Evolutionary conservation across 2,797 vertebrate genomes (phyloP), one percentile per base, ranked within the genome.

Genomic region (Botia almorhae): DNA sequence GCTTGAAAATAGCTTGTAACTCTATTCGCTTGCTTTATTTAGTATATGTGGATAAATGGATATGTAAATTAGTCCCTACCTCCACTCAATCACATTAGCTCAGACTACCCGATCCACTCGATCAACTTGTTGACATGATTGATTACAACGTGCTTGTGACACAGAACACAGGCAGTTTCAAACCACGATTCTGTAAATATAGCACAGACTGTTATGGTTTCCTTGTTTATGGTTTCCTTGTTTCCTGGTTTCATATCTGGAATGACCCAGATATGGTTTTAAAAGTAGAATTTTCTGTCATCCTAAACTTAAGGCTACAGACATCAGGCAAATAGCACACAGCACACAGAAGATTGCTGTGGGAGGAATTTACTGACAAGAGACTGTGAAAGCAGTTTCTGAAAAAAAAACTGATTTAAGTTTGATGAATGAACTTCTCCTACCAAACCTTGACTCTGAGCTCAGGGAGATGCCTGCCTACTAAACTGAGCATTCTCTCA

Each of bases 381-480:
- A 46, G 10, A 46, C 6, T 61, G 39, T 14, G 65, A 46, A 67
- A 61, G 53, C 43, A 39, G 36, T 39, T 39, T 39, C 7, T 46
- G 43, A 14, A 55, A 7, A 60, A n/a, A 53, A 72, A 69, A 68
- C 60, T 84, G 26, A 79, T 79, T 70, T 75, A 81, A 48, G 43
- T 63, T 60, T 65, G 26, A 78, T 50, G 76, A 78, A 73, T 82
- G 64, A 72, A 78, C 26, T 65, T 69, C 39, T 60, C 63, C 73
- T 76, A 63, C 33, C 39, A 74, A 70, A 76, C 83, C 58, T 65
- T 73, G 55, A 80, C 69, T 76, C 43, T 65, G 56, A 65, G 56
- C 56, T 63, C 46, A n/a, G 53, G 55, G 53, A 74, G 70, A 73
- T 4, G 43, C 46, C 64, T 69, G 75, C 50, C 69, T 82, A 61